Conservation (phyloP, 2,797 vertebrate genomes). For the Protosalanx chinensis region DNA sequence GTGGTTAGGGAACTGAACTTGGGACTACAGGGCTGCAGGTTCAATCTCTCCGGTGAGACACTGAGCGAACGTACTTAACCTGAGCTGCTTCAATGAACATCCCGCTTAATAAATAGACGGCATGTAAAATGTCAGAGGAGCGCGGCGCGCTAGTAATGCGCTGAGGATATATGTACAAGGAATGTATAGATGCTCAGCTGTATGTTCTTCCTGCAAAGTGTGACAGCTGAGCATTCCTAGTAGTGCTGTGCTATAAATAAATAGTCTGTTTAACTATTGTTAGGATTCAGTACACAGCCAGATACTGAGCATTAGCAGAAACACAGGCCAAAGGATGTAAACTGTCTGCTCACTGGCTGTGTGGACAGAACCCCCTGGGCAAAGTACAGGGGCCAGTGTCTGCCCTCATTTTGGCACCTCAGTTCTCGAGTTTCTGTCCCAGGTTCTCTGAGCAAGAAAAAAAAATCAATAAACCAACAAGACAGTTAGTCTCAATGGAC, state of each 20-base stretch:
- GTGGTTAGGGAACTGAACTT: slow-evolving; percentile 78
- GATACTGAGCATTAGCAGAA: slow-evolving; percentile 4
- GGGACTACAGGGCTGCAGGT: slow-evolving; percentile 74
- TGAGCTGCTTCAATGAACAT: slow-evolving; percentile 72
- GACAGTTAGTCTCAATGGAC: slow-evolving; percentile 72
- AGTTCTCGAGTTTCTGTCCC: slow-evolving; percentile 64
- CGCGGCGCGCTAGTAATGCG: slow-evolving; percentile 33
- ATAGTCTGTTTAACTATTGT: not conserved
- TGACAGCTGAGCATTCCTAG: slow-evolving; percentile 6
- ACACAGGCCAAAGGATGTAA: slow-evolving; percentile 12
- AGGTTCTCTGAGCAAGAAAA: slow-evolving; percentile 62
- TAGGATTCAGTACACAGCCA: not conserved
- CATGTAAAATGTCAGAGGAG: slow-evolving; percentile 72
- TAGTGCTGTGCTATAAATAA: not conserved
- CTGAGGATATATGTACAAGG: slow-evolving; percentile 44
- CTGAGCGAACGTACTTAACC: slow-evolving; percentile 76
- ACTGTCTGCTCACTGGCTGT: slow-evolving; percentile 37
- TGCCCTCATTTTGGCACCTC: slow-evolving; percentile 57
- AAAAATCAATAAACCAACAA: slow-evolving; percentile 77
- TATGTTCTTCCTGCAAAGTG: not conserved
- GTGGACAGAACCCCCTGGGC: slow-evolving; percentile 36
- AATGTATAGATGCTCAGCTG: not conserved
- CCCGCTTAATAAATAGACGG: slow-evolving; percentile 76
- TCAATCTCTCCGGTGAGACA: slow-evolving; percentile 76
- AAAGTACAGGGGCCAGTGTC: slow-evolving; percentile 34